These are phyloP conservation scores for Scolanthus callimorphus DNA, from an alignment of 92 coral and sea anemone genomes.

Conservation along the genomic window DNA sequence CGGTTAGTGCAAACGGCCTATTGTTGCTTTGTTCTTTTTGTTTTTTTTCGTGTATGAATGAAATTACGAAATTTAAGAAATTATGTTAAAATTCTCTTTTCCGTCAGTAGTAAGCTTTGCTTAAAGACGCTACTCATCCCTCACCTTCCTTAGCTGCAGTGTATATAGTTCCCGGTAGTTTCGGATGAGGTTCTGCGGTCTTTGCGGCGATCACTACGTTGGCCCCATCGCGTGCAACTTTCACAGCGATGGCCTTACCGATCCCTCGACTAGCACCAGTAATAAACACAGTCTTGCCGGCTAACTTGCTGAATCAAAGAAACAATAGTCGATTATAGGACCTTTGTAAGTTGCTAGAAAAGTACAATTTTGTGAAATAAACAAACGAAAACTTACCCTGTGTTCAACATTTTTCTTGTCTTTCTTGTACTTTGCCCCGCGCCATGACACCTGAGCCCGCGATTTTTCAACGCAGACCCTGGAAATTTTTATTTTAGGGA, in stretches of 20 bases:
- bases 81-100: no score
- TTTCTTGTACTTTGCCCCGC: constrained; percentile 1
- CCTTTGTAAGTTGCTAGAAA: no score
- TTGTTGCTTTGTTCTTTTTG: no score
- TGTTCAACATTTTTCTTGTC: constrained; percentile 24
- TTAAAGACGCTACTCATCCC: no score
- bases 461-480: constrained; percentile 8
- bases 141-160: constrained; percentile 97
- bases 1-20: no score
- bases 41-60: no score
- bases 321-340: neutral
- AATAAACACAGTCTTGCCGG: constrained; percentile 90
- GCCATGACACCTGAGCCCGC: constrained; percentile 28
- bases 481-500: neutral
- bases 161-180: constrained; percentile 88
- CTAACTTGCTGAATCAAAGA: constrained; percentile 52
- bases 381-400: constrained; percentile 51
- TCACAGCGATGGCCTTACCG: constrained; percentile 94
- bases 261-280: constrained; percentile 97
- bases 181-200: constrained; percentile 81
- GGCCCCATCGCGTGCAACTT: constrained; percentile 96
- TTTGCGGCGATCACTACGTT: constrained; percentile 93
- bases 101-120: no score
- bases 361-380: neutral
- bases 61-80: no score